These are phyloP conservation scores for Oncorhynchus gorbuscha DNA, from an alignment of 2,113 vertebrate genomes.

Conservation along the genomic window DNA sequence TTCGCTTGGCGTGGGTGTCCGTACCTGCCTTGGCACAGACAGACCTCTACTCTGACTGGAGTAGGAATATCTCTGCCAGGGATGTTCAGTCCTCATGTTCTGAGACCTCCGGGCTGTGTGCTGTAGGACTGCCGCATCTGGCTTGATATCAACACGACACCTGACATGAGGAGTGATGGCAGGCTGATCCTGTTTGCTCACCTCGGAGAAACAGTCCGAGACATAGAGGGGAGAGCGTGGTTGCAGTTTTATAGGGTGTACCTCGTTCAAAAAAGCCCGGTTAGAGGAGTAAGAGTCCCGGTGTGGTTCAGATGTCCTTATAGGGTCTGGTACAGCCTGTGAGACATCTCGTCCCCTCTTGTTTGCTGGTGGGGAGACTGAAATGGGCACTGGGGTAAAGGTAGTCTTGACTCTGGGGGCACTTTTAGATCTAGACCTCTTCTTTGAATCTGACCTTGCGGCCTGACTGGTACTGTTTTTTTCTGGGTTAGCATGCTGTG, in stretches of 20 bases:
- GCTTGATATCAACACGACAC: constrained; percentile 93
- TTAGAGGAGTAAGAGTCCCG: constrained; percentile 73
- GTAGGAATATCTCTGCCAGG: constrained; percentile 75
- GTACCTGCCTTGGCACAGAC: constrained; percentile 79
- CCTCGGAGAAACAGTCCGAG: constrained; percentile 81
- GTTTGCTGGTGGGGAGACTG: constrained; percentile 68
- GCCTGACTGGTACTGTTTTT: constrained; percentile 64
- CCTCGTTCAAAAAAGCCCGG: constrained; percentile 84
- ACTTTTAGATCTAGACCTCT: constrained; percentile 86
- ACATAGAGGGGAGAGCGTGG: constrained; percentile 87
- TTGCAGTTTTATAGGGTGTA: constrained; percentile 94
- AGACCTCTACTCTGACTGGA: constrained; percentile 76
- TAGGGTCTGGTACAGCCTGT: constrained; percentile 65
- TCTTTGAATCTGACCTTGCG: constrained; percentile 73
- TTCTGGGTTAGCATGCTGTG: constrained; percentile 55
- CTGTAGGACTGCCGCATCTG: constrained; percentile 84
- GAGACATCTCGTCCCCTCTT: constrained; percentile 75
- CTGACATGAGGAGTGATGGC: constrained; percentile 84
- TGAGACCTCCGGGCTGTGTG: constrained; percentile 74
- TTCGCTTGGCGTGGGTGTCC: constrained; percentile 88
- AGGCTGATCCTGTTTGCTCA: constrained; percentile 59
- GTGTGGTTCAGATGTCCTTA: constrained; percentile 64
- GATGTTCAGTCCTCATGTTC: constrained; percentile 60
- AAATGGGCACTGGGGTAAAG: constrained; percentile 80
- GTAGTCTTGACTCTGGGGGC: constrained; percentile 79